Evolutionary conservation across 2,113 vertebrate species (phyloP).

Genomic region (Oxyruncus cristatus): DNA sequence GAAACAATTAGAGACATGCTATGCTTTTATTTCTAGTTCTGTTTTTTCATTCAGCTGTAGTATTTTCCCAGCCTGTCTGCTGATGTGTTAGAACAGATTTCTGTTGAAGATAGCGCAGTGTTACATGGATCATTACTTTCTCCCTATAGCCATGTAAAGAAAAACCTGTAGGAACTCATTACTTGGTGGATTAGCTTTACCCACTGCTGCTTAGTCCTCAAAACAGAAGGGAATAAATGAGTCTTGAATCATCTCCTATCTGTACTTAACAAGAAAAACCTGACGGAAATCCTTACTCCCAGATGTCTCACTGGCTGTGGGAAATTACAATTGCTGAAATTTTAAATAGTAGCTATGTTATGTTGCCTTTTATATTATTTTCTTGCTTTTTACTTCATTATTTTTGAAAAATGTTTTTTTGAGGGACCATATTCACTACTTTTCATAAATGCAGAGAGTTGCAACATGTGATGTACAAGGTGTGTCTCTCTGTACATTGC

Average conservation of each 20-base stretch:
- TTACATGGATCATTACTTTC: conserved; percentile 3
- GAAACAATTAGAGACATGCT: neutral
- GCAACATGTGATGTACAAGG: fast-evolving
- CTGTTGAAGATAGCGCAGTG: neutral
- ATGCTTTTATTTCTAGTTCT: neutral
- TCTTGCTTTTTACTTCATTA: neutral
- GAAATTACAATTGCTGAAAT: neutral
- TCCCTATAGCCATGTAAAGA: conserved; percentile 5
- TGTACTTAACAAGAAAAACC: conserved; percentile 1
- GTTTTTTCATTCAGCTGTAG: neutral
- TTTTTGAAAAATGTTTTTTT: neutral
- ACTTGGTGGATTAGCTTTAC: neutral
- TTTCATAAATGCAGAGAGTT: neutral
- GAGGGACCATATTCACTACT: fast-evolving
- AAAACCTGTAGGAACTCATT: neutral
- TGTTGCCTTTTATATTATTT: neutral
- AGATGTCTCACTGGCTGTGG: neutral
- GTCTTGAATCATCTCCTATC: neutral
- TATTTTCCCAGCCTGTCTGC: neutral
- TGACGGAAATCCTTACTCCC: neutral
- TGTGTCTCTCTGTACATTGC: neutral
- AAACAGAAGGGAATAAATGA: neutral
- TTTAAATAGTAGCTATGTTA: neutral
- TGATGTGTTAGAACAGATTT: neutral
- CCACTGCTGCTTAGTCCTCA: neutral